Base-by-base conservation (phyloP, 2,888 invertebrate genomes). In the Dasysyrphus albostriatus region DNA sequence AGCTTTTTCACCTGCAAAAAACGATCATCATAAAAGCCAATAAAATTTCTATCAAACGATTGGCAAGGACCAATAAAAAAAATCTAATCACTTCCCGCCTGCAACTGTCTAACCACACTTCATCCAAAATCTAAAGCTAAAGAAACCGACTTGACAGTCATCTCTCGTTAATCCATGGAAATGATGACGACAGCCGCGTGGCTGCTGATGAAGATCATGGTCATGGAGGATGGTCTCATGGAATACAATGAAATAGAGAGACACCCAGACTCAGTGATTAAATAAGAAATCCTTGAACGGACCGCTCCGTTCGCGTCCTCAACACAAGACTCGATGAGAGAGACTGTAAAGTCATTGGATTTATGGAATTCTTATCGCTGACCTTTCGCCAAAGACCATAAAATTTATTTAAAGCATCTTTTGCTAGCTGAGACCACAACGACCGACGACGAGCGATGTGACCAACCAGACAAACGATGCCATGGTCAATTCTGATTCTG, bases 301-400 rank as follows among this genome's bases (percentile, higher is more conserved):
- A 83, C 24, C 24, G 1, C 24, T 24, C 24, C 24, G 24, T 24
- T 24, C 24, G 24, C n/a, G 24, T 24, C 24, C 24, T 24, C 77
- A n/a, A 44, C 44, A 8, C 29, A 44, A n/a, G 44, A 44, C 67
- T 24, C 67, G 12, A 32, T 29, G 37, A 63, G 58, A 63, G 58
- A 34, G 81, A 75, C 56, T 83, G 88, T 88, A 85, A 88, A 88
- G 61, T 80, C 37, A 51, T 77, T 70, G 85, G 67, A 88, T 88
- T 88, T 88, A 88, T 88, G 88, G 72, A 88, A 80, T 80, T 80
- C 80, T 88, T 88, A 88, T 88, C 88, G 79, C 82, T 88, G 88
- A 88, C 88, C 88, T 88, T 88, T 88, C 85, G 85, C 83, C 73
- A 76, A 39, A 44, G 61, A 58, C 81, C 69, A 83, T 88, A 88